Conservation (phyloP, 2,888 invertebrate genomes). For the Tenthredo amoena region DNA sequence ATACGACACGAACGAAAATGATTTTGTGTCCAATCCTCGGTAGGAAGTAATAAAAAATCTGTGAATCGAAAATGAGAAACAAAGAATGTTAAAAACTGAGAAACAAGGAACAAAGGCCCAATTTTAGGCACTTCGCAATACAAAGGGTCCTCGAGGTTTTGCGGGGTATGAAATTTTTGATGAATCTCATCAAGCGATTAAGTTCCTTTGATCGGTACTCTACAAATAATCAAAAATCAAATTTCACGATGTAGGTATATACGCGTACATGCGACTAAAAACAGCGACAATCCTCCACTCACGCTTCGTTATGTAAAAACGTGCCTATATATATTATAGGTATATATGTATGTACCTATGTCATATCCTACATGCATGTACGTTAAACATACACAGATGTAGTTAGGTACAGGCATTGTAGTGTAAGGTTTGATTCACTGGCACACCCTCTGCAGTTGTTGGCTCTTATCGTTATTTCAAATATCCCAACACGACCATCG, state of each 20-base stretch:
- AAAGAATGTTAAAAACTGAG: neutral
- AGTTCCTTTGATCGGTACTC: conserved; percentile 1
- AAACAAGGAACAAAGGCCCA: neutral
- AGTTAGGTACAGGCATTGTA: neutral
- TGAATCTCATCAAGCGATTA: conserved; percentile 2
- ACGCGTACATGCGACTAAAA: neutral
- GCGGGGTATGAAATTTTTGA: neutral
- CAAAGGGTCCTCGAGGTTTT: conserved; percentile 15
- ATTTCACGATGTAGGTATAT: neutral
- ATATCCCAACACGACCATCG: conserved; percentile 50
- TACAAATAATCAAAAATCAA: neutral
- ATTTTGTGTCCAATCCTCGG: neutral
- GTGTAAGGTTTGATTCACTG: conserved; percentile 46
- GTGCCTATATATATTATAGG: neutral
- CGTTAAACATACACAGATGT: neutral
- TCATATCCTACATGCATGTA: neutral
- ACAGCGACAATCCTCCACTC: neutral
- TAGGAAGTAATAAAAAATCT: neutral
- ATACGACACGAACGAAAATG: neutral
- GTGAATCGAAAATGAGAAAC: neutral
- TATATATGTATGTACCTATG: too few species aligned
- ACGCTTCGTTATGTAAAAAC: conserved; percentile 12
- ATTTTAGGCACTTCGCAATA: neutral
- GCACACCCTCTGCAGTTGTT: conserved; percentile 49
- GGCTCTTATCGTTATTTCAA: conserved; percentile 51